A percentile compares a stretch with the other conserved stretches of the same genome.
These are phyloP conservation scores for Gibbula magus DNA, from an alignment of 2,888 invertebrate species.

Conservation along the genomic window DNA sequence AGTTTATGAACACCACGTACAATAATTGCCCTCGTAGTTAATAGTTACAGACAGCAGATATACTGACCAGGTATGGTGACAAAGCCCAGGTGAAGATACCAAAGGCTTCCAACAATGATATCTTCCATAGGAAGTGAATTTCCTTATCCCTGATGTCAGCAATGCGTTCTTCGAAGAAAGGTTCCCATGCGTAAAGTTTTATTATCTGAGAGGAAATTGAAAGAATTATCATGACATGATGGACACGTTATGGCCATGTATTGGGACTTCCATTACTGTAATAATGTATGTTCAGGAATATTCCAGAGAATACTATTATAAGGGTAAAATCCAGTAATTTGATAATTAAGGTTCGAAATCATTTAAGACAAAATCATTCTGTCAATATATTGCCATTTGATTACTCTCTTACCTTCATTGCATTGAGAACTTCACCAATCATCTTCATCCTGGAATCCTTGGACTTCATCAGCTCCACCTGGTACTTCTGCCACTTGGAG, in stretches of 20 bases:
- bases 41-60: neutral
- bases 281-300: too few species aligned
- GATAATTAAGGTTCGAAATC: too few species aligned
- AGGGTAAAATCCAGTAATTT: too few species aligned
- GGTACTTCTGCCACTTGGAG: slow-evolving; percentile 58
- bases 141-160: slow-evolving; percentile 90
- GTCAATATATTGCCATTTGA: neutral
- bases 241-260: too few species aligned
- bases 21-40: too few species aligned
- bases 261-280: too few species aligned
- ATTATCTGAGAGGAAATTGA: slow-evolving; percentile 77
- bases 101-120: slow-evolving; percentile 82
- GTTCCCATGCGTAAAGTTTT: slow-evolving; percentile 96
- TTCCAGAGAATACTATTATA: too few species aligned
- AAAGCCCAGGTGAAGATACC: slow-evolving; percentile 95
- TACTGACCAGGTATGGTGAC: slow-evolving; percentile 90
- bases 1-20: too few species aligned
- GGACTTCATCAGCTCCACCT: slow-evolving; percentile 62
- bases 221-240: too few species aligned
- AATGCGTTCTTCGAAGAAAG: slow-evolving; percentile 91
- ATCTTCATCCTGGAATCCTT: slow-evolving; percentile 70
- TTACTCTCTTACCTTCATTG: slow-evolving; percentile 61
- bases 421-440: slow-evolving; percentile 67
- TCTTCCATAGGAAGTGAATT: slow-evolving; percentile 87
- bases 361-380: too few species aligned